Evolutionary conservation across 2,888 invertebrate genomes (phyloP), one percentile per base, ranked within the genome.

Genomic region (Salticus scenicus): DNA sequence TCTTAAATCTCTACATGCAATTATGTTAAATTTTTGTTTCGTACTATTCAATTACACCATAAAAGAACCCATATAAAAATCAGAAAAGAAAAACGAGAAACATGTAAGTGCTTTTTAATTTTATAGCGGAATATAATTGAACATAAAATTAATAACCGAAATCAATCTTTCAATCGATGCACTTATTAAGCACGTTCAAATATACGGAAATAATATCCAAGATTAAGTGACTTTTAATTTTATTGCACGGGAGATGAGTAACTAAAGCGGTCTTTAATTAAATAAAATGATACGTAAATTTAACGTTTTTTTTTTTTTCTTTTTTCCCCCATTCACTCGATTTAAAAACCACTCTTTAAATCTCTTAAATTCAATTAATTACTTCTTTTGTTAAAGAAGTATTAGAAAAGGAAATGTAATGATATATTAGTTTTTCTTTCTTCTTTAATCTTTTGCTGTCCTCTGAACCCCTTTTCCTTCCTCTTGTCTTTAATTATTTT

Each of bases 301-400:
- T 17, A 47, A 47, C 42, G 2, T 47, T 14, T 47, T 47, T 14
- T 10, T 47, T 17, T 47, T 12, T 37, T 37, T 37, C 5, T 37
- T 37, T 37, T 37, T 5, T 37, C 5, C n/a, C n/a, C 37, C 37
- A 37, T 37, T 47, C 17, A 47, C 1, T 47, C 1, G 7, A 7
- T 14, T 47, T 17, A 47, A 47, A 47, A 17, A 17, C 14, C n/a
- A 4, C n/a, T 14, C 42, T 17, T 47, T 14, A 17, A 47, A 47
- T 12, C 17, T 47, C 42, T 47, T 47, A 47, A 47, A 47, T 47
- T 47, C 42, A 47, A 47, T 47, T 47, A 47, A 47, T 47, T 47
- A 47, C 42, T 10, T 47, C 37, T 47, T 47, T 47, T 2, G 42
- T 17, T 47, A 47, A 17, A 47, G 42, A 47, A 17, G 42, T 47